Conservation (phyloP, 2,888 invertebrate genomes). For the Athalia circularis region DNA sequence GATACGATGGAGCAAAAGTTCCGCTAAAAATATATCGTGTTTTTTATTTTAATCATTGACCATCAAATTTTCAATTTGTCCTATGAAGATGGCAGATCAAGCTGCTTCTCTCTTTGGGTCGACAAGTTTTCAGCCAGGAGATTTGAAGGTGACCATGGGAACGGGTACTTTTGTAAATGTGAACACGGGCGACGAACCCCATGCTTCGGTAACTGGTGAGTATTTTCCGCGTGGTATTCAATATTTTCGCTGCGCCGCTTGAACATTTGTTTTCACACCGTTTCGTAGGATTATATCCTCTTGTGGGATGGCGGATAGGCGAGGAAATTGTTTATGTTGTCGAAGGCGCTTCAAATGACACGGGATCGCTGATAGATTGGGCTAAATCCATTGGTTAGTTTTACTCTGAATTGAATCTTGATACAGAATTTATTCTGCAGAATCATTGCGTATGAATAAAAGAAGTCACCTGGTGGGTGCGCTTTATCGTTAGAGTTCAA, state of each 20-base stretch:
- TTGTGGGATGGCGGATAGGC: slow-evolving; percentile 89
- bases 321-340: slow-evolving; percentile 82
- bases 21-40: neutral
- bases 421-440: neutral
- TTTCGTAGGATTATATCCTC: slow-evolving; percentile 85
- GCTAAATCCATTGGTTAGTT: slow-evolving; percentile 80
- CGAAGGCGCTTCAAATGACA: slow-evolving; percentile 92
- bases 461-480: slow-evolving; percentile 6
- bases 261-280: neutral
- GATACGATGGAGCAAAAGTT: neutral
- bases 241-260: neutral
- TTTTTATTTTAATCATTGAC: neutral
- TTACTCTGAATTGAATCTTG: neutral
- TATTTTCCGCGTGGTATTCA: neutral
- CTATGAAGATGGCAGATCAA: slow-evolving; percentile 87
- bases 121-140: slow-evolving; percentile 85
- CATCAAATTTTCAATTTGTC: slow-evolving; percentile 47
- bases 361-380: slow-evolving; percentile 93
- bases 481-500: neutral
- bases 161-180: slow-evolving; percentile 94
- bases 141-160: slow-evolving; percentile 92
- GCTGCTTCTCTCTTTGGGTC: slow-evolving; percentile 93
- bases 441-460: neutral
- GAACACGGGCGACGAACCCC: slow-evolving; percentile 85
- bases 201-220: slow-evolving; percentile 85